Evolutionary conservation across 2,113 vertebrate species (phyloP).

Genomic region (Paracanthobrama guichenoti): DNA sequence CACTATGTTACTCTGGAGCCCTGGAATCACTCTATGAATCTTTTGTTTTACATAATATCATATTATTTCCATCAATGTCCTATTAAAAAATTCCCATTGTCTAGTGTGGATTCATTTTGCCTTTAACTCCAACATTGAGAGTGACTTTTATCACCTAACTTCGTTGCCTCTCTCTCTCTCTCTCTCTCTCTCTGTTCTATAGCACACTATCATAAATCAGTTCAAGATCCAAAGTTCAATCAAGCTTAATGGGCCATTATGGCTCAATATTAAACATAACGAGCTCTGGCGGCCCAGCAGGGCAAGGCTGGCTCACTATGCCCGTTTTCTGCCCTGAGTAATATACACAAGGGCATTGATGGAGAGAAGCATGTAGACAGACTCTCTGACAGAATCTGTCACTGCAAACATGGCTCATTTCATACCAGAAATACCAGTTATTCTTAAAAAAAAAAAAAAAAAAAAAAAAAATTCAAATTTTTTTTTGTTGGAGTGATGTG

Average conservation of each 20-base stretch:
- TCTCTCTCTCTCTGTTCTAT: background rate
- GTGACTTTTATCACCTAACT: background rate
- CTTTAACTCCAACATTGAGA: background rate
- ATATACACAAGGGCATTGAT: conserved; percentile 40
- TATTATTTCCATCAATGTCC: background rate
- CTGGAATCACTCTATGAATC: background rate
- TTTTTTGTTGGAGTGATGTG: background rate
- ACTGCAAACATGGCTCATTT: background rate
- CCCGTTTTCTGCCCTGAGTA: conserved; percentile 23
- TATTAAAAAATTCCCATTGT: background rate
- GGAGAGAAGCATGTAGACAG: background rate
- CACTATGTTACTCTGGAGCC: too few species aligned
- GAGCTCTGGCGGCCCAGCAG: conserved; percentile 27
- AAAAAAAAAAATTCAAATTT: too few species aligned
- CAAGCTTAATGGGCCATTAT: conserved; percentile 55
- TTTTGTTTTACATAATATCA: background rate
- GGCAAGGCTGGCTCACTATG: conserved; percentile 23
- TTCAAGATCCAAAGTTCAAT: conserved; percentile 44
- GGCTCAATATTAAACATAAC: conserved; percentile 48
- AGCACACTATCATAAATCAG: conserved; percentile 47
- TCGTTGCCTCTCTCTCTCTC: background rate
- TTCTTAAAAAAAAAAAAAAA: background rate
- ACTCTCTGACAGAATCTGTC: background rate
- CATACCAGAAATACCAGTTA: background rate
- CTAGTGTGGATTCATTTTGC: background rate